A percentile compares a stretch with the other conserved stretches of the same genome.
Conservation (phyloP, 2,888 invertebrate genomes). For the Apotomis betuletana region DNA sequence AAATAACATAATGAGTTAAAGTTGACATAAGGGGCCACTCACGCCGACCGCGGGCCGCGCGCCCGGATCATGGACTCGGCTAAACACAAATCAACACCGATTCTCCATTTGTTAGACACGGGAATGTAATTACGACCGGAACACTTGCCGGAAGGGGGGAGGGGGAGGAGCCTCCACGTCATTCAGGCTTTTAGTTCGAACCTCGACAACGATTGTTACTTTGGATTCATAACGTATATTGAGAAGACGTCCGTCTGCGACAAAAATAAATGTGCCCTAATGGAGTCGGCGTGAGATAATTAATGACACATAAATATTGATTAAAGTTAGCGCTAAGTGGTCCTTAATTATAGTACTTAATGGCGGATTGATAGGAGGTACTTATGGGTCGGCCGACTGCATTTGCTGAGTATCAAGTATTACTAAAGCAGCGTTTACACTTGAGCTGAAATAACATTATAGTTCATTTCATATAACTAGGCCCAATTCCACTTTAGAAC, state of each 20-base stretch:
- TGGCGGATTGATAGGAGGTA: constrained; percentile 1
- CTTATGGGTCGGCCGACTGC: neutral
- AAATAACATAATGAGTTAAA: constrained; percentile 20
- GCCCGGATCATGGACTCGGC: constrained; percentile 72
- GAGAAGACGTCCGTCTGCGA: constrained; percentile 54
- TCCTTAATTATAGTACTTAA: constrained; percentile 30
- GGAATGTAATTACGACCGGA: constrained; percentile 84
- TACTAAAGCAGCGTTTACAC: neutral
- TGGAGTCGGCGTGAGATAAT: constrained; percentile 17
- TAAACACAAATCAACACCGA: constrained; percentile 85
- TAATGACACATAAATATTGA: constrained; percentile 20
- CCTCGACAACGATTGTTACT: constrained; percentile 78
- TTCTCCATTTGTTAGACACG: constrained; percentile 86
- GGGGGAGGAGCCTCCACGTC: constrained; percentile 63
- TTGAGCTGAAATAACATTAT: neutral
- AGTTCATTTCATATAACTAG: no score
- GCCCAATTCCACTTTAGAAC: no score
- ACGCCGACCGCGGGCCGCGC: constrained; percentile 50
- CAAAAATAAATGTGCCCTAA: constrained; percentile 32
- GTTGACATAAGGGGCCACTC: constrained; percentile 31
- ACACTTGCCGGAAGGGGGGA: constrained; percentile 67
- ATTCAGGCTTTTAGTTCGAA: constrained; percentile 79
- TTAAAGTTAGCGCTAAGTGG: constrained; percentile 18
- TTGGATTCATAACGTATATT: constrained; percentile 65
- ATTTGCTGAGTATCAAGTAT: neutral